These are phyloP conservation scores for Hypselothyrea guttata DNA, from an alignment of 2,888 invertebrate genomes.

Conservation along the genomic window DNA sequence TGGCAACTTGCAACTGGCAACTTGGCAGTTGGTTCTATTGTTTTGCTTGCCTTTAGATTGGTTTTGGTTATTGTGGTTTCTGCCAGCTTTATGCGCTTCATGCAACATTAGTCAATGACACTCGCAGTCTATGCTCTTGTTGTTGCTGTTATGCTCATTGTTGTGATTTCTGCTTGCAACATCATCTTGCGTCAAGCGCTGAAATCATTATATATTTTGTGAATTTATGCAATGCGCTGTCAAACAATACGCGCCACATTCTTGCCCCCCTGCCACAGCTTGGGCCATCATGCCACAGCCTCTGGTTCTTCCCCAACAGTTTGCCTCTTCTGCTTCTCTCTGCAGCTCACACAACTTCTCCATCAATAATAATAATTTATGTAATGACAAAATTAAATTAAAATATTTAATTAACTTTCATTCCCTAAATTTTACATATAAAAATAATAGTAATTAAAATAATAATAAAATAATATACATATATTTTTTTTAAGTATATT, in stretches of 20 bases:
- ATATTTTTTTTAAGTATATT: too few species aligned
- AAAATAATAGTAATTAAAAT: too few species aligned
- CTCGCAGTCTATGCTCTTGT: conserved; percentile 32
- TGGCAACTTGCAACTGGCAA: conserved; percentile 29
- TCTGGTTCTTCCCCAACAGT: neutral
- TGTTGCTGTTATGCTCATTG: conserved; percentile 3
- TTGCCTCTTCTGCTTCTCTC: neutral
- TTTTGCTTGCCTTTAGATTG: conserved; percentile 60
- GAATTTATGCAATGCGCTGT: conserved; percentile 46
- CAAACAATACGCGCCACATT: conserved; percentile 10
- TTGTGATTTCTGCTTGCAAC: conserved; percentile 49
- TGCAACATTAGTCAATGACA: conserved; percentile 76
- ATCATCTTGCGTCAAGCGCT: conserved; percentile 65
- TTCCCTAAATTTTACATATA: too few species aligned
- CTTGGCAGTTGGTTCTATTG: conserved; percentile 46
- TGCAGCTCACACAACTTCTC: too few species aligned
- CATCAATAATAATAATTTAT: too few species aligned
- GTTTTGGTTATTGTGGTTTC: conserved; percentile 62
- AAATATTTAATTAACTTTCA: too few species aligned
- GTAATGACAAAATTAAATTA: too few species aligned
- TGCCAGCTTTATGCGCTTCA: conserved; percentile 70
- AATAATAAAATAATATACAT: too few species aligned
- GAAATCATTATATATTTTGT: conserved; percentile 63
- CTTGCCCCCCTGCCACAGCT: conserved; percentile 1
- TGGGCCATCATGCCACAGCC: neutral